phyloP scores from a whole-genome alignment of 2,888 invertebrate species.

The Erannis defoliaria region DNA sequence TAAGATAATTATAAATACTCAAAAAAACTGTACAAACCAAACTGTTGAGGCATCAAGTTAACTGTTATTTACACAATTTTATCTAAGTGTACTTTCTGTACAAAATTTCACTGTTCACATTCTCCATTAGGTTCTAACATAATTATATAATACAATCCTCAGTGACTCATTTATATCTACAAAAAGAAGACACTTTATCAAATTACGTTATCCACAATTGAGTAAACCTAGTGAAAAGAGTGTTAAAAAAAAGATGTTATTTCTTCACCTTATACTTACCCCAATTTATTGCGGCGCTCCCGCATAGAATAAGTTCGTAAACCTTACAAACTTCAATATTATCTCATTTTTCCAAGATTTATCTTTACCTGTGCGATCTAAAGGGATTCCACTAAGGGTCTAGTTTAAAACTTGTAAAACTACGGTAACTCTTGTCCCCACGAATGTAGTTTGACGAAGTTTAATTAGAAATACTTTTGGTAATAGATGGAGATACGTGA shows the following conservation, averaged over 20 bases:
- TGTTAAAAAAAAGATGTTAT: too few species aligned
- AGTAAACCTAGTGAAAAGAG: not conserved
- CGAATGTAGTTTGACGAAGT: slow-evolving; percentile 14
- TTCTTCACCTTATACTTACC: not conserved
- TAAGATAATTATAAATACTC: too few species aligned
- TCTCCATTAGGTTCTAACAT: too few species aligned
- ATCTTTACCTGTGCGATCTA: slow-evolving; percentile 5
- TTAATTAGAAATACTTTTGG: slow-evolving; percentile 29
- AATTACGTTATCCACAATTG: too few species aligned
- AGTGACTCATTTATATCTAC: too few species aligned
- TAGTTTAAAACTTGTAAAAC: slow-evolving; percentile 22
- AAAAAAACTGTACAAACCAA: too few species aligned
- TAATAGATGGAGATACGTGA: slow-evolving; percentile 10
- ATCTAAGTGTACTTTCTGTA: too few species aligned
- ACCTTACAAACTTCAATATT: slow-evolving; percentile 11
- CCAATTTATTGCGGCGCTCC: not conserved
- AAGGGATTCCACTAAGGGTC: slow-evolving; percentile 5
- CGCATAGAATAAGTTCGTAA: not conserved
- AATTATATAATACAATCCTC: too few species aligned
- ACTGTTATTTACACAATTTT: too few species aligned
- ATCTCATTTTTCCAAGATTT: slow-evolving; percentile 16
- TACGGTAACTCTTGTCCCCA: slow-evolving; percentile 8
- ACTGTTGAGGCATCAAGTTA: too few species aligned
- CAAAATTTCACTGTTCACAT: too few species aligned
- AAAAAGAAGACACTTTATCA: too few species aligned